Base-by-base conservation (phyloP, 2,113 vertebrate species). In the Leiothrix lutea region DNA sequence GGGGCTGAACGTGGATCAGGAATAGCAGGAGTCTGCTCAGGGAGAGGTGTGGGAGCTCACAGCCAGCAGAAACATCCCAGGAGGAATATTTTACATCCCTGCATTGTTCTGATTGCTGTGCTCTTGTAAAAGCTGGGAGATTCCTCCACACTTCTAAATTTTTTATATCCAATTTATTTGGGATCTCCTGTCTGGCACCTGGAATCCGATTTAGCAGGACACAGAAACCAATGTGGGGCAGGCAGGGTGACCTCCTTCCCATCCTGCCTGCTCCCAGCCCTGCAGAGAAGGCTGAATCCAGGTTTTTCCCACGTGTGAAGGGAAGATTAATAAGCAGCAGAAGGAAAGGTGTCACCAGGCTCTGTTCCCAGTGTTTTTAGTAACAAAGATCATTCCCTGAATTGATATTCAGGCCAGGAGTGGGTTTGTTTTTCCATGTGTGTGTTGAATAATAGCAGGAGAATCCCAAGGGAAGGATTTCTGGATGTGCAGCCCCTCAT, bases 121-220 rank as follows among this genome's bases (percentile, higher is more conserved):
- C 82, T 93, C 91, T 93, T 83, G 65, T 75, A 14, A 47, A 92
- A 97, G 66, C 42, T 6, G 9, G 91, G 86, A 90, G 86, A 92
- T 42, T 88, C 92, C 81, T 90, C 88, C 95, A 77, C 2, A 1
- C 8, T 71, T 67, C 80, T 83, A 79, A 92, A 96, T 94, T 95
- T 91, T 97, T 97, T 88, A 95, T 95, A 92, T 90, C 73, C 65
- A 50, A 28, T 97, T 94, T 94, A 92, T 90, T 96, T 92, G 61
- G 80, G 75, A 44, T 82, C 57, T 91, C 69, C 73, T 56, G 14
- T 51, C 62, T 61, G 58, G 35, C 3, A 13, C 26, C 61, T n/a
- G 51, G 19, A 90, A 83, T 78, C 47, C 64, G 77, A 94, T 92
- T 54, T 40, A 67, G 22, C 53, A 87, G 66, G 65, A 48, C 11